Percentiles rank a stretch among this genome's conserved stretches.
Conservation (phyloP, 2,797 vertebrate species). For the Cyclopterus lumpus region DNA sequence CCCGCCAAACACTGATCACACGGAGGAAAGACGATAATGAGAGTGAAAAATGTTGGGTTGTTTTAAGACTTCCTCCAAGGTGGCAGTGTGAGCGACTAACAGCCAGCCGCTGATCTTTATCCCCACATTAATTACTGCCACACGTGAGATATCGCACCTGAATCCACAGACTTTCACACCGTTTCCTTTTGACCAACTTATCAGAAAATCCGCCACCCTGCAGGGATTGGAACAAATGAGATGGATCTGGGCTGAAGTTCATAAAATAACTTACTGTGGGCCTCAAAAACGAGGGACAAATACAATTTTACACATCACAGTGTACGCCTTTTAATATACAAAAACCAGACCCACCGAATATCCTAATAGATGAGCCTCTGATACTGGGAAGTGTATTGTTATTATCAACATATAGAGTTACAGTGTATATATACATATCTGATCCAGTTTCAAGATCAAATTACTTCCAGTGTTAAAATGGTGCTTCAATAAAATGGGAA, state of each 20-base stretch:
- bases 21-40: constrained; percentile 13
- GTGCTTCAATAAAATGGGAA: not conserved
- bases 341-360: not conserved
- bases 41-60: constrained; percentile 21
- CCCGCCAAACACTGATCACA: constrained; percentile 19
- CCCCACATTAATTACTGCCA: constrained; percentile 40
- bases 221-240: constrained; percentile 1
- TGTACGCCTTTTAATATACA: not conserved
- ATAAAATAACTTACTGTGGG: not conserved
- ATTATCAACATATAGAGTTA: not conserved
- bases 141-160: not conserved
- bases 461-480: not conserved
- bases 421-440: not conserved
- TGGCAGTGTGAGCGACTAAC: constrained; percentile 18
- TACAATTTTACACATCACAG: not conserved
- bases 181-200: not conserved
- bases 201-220: constrained; percentile 17
- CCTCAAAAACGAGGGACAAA: not conserved
- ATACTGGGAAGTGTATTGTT: not conserved
- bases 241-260: constrained; percentile 4
- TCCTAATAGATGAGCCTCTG: not conserved
- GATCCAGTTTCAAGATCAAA: not conserved
- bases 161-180: constrained; percentile 23
- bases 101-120: constrained; percentile 24
- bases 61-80: constrained; percentile 17